Evolutionary conservation across 2,113 vertebrate species (phyloP), one percentile per base, ranked within the genome.

Genomic region (Trinectes maculatus): DNA sequence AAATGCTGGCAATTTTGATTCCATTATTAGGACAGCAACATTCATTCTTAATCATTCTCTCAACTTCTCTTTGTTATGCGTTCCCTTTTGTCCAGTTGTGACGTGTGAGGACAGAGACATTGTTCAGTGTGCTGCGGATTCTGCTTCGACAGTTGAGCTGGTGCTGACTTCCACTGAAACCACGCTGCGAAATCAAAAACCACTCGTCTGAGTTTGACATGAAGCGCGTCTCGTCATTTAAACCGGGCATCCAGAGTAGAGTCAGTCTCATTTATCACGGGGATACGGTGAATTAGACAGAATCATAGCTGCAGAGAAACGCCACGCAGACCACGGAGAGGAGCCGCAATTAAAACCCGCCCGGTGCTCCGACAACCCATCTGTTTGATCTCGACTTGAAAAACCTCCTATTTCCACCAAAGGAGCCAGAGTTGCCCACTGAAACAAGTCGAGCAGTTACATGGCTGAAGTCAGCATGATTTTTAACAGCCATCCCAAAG

Each of bases 401-500:
- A n/a, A 79, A 60, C 47, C 49, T 77, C 26, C 51, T 40, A 8
- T 62, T 64, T 52, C 49, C 26, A 80, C 55, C 43, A n/a, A n/a
- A n/a, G 6, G 36, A 16, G 9, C 10, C 24, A 29, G 10, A 3
- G 4, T 28, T 67, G 66, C 56, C 72, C 56, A 67, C 25, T 49
- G 42, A 67, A 49, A 56, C 18, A 56, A 36, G 40, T 33, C 62
- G 31, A 72, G 59, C 62, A 11, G 31, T 51, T 52, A 53, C 34
- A 31, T 26, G 61, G 69, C 53, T 57, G 16, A 75, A 71, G 55
- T 44, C 68, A 56, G 63, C 60, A 63, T 28, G 64, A 31, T 46
- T 67, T 76, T 22, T 60, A 43, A 73, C 71, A 74, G 21, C 55
- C 42, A 31, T 76, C 64, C 56, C 57, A 52, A 59, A 61, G 63